Conservation (phyloP, 2,888 invertebrate species). For the Drosophila anomalata region DNA sequence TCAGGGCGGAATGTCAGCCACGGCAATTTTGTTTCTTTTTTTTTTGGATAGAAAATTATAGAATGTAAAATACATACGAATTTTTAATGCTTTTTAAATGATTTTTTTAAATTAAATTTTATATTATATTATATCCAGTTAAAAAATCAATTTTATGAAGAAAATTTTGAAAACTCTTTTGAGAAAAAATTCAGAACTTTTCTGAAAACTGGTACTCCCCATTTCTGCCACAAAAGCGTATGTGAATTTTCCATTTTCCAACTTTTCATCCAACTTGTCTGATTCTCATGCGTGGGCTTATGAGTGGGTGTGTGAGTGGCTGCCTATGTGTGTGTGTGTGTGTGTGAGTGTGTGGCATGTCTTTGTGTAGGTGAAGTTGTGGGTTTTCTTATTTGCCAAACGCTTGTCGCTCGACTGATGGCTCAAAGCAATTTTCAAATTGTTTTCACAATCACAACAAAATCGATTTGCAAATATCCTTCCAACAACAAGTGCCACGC, state of each 20-base stretch:
- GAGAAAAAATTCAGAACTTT: too few species aligned
- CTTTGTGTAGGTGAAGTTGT: slow-evolving; percentile 20
- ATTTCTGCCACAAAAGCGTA: neutral
- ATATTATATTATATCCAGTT: too few species aligned
- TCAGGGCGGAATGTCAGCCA: neutral
- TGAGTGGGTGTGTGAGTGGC: slow-evolving; percentile 18
- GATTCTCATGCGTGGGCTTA: neutral
- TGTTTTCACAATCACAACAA: slow-evolving; percentile 72
- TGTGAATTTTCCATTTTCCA: slow-evolving; percentile 1
- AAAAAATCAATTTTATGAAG: too few species aligned
- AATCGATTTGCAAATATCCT: slow-evolving; percentile 70
- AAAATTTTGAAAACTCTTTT: too few species aligned
- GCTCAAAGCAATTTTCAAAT: slow-evolving; percentile 76
- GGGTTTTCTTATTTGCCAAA: slow-evolving; percentile 54
- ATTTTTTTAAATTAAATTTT: too few species aligned
- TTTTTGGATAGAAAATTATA: neutral
- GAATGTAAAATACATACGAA: too few species aligned
- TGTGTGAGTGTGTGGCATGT: slow-evolving; percentile 18
- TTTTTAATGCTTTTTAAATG: neutral
- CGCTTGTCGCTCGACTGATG: slow-evolving; percentile 62
- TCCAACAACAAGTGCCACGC: slow-evolving; percentile 14
- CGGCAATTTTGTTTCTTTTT: neutral
- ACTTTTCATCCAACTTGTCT: slow-evolving; percentile 3
- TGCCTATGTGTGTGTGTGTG: slow-evolving; percentile 7
- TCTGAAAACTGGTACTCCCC: too few species aligned